A percentile compares a stretch with the other conserved stretches of the same genome.
These are phyloP conservation scores for Cataglyphis altisquamis DNA, from an alignment of 2,888 invertebrate genomes.

Conservation along the genomic window DNA sequence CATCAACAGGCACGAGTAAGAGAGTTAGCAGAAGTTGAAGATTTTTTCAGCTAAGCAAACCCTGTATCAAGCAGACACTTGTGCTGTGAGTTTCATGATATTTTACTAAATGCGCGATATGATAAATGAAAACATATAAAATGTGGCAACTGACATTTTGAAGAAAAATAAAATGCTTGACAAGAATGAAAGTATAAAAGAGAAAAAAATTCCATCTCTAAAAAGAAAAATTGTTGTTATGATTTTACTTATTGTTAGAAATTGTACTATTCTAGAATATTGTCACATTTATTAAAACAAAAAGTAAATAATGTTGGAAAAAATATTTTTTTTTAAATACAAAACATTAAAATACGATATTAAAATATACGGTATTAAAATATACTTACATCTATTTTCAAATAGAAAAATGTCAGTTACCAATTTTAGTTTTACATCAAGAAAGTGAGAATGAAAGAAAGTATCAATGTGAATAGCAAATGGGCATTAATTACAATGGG, in stretches of 20 bases:
- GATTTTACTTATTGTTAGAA: not conserved
- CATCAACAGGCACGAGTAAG: constrained; percentile 92
- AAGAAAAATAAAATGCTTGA: not conserved
- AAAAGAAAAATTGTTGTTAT: not conserved
- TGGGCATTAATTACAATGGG: not conserved
- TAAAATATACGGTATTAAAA: too few relatives aligned
- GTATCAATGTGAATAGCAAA: not conserved
- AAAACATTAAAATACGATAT: too few relatives aligned
- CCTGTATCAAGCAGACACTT: not conserved
- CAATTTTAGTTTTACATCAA: not conserved
- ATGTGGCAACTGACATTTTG: constrained; percentile 11
- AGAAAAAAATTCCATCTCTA: not conserved
- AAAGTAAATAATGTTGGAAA: not conserved
- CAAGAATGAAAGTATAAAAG: not conserved
- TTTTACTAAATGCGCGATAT: not conserved
- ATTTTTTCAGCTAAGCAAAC: constrained; percentile 88
- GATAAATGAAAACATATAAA: not conserved
- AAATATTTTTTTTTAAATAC: not conserved
- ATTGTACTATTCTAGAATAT: not conserved
- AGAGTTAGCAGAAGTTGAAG: constrained; percentile 92
- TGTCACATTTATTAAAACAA: not conserved
- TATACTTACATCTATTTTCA: not conserved
- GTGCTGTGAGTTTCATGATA: constrained; percentile 6
- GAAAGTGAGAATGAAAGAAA: not conserved
- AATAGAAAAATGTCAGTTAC: constrained; percentile 9